Conservation (phyloP, 2,113 vertebrate species). For the Felis chaus region DNA sequence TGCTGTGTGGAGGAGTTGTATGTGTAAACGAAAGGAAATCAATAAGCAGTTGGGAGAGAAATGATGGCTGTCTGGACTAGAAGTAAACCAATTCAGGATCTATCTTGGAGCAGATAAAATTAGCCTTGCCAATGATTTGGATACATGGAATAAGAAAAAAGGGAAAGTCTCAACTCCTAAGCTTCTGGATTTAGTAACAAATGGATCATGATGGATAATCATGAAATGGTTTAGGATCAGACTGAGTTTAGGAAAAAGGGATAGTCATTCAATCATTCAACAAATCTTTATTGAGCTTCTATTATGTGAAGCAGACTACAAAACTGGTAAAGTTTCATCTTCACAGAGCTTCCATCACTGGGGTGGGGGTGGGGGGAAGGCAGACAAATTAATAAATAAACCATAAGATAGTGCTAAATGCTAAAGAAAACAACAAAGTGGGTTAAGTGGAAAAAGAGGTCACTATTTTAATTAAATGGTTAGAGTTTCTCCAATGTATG, state of each 20-base stretch:
- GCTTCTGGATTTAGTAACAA: constrained; percentile 30
- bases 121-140: background rate
- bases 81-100: background rate
- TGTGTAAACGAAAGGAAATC: background rate
- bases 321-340: background rate
- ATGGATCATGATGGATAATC: background rate
- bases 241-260: background rate
- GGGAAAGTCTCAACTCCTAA: background rate
- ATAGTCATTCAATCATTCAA: background rate
- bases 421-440: background rate
- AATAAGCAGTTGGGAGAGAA: background rate
- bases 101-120: background rate
- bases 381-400: background rate
- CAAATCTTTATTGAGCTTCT: background rate
- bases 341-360: background rate
- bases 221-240: constrained; percentile 8
- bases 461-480: background rate
- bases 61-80: background rate
- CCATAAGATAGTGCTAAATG: background rate
- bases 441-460: background rate
- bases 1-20: background rate
- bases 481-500: background rate
- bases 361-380: too few relatives aligned
- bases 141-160: background rate
- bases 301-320: background rate